Conservation (phyloP, 2,888 invertebrate species). For the Arge pagana region DNA sequence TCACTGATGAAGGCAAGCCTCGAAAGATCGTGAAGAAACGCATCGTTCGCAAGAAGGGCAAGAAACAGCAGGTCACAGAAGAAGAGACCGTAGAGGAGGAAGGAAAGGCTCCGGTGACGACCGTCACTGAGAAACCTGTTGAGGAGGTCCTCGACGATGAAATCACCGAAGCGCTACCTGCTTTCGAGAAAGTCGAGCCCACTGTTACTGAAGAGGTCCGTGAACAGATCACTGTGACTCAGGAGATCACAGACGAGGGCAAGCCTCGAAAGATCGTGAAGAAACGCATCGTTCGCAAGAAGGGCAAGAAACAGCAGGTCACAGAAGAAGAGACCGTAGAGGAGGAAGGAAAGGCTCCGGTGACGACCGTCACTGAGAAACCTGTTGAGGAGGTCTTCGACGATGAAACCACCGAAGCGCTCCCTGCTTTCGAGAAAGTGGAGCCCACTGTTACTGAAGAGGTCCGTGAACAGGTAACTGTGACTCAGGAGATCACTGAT, state of each 20-base stretch:
- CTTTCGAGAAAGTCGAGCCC: slow-evolving; percentile 36
- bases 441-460: slow-evolving; percentile 38
- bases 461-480: slow-evolving; percentile 46
- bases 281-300: slow-evolving; percentile 45
- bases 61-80: slow-evolving; percentile 59
- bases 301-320: slow-evolving; percentile 48
- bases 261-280: slow-evolving; percentile 53
- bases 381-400: slow-evolving; percentile 30
- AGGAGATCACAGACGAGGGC: slow-evolving; percentile 51
- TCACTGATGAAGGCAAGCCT: slow-evolving; percentile 42
- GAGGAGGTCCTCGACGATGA: slow-evolving; percentile 30
- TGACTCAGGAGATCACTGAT: slow-evolving; percentile 42
- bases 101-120: slow-evolving; percentile 39
- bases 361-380: slow-evolving; percentile 45
- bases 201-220: slow-evolving; percentile 39
- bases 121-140: slow-evolving; percentile 30
- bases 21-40: slow-evolving; percentile 56
- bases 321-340: slow-evolving; percentile 54
- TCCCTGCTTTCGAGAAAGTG: slow-evolving; percentile 31
- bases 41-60: slow-evolving; percentile 57
- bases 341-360: slow-evolving; percentile 56
- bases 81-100: slow-evolving; percentile 50
- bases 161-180: slow-evolving; percentile 33
- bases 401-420: slow-evolving; percentile 30
- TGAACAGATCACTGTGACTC: slow-evolving; percentile 43